These are phyloP conservation scores for Brachionus asplanchnoidis DNA, from an alignment of 1,140 invertebrate species.

Conservation along the genomic window DNA sequence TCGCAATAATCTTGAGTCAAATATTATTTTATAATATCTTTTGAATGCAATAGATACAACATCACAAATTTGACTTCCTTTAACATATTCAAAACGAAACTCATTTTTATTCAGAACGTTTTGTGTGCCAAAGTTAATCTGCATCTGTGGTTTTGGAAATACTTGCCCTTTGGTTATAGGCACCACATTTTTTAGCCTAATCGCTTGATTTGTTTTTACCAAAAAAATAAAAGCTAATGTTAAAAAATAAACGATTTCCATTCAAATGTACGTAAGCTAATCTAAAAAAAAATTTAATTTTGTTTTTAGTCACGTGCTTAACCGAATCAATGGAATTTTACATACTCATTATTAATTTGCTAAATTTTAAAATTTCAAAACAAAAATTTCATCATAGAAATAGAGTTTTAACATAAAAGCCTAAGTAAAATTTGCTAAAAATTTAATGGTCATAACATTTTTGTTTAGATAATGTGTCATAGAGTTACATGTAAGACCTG, in stretches of 20 bases:
- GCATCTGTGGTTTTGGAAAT: conserved; percentile 6
- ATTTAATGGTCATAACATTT: neutral
- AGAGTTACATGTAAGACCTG: conserved; percentile 31
- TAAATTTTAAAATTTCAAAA: neutral
- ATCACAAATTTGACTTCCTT: conserved; percentile 36
- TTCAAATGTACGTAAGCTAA: neutral
- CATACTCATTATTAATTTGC: neutral
- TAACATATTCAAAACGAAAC: conserved; percentile 17
- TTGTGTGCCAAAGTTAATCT: neutral
- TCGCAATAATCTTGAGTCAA: neutral
- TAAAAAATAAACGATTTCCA: neutral
- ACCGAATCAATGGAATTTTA: neutral
- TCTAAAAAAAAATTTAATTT: neutral
- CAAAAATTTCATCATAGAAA: neutral
- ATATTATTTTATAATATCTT: conserved; percentile 37
- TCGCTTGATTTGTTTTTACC: neutral
- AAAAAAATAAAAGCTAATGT: neutral
- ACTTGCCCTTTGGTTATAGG: neutral
- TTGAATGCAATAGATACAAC: conserved; percentile 13
- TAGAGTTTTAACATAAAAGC: neutral
- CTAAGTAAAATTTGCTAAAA: neutral
- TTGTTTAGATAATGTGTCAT: conserved; percentile 26
- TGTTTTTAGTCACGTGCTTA: neutral
- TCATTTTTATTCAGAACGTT: neutral
- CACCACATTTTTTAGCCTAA: neutral